Evolutionary conservation across 1,140 invertebrate species (phyloP).

Genomic region (Zophobas atratus): DNA sequence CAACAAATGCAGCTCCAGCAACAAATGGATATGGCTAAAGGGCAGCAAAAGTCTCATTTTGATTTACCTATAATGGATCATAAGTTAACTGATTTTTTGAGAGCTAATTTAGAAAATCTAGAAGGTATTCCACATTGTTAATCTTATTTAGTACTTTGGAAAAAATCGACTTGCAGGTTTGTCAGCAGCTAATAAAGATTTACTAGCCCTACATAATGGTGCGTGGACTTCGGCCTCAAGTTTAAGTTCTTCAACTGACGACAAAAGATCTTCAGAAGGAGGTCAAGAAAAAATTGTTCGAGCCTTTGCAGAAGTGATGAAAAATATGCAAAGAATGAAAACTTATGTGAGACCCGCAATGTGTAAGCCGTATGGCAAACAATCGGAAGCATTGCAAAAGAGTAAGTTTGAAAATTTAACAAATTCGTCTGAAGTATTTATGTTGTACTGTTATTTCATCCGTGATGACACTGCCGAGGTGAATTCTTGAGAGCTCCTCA

Average conservation of each 20-base stretch:
- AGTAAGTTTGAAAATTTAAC: constrained; percentile 72
- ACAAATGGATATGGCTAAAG: constrained; percentile 62
- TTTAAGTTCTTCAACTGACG: constrained; percentile 60
- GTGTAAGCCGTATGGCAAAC: constrained; percentile 91
- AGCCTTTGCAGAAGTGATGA: constrained; percentile 86
- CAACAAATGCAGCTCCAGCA: constrained; percentile 67
- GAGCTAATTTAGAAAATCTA: constrained; percentile 80
- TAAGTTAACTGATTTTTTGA: constrained; percentile 74
- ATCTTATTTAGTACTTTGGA: constrained; percentile 9
- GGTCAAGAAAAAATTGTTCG: constrained; percentile 87
- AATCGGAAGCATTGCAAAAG: constrained; percentile 89
- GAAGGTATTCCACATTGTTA: constrained; percentile 68
- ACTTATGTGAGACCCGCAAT: constrained; percentile 87
- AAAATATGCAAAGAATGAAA: constrained; percentile 89
- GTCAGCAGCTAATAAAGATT: constrained; percentile 76
- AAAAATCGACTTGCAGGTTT: constrained; percentile 52
- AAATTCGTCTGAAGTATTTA: constrained; percentile 2
- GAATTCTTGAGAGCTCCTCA: constrained; percentile 63
- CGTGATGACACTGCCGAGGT: constrained; percentile 61
- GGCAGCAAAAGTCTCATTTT: constrained; percentile 67
- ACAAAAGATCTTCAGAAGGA: constrained; percentile 67
- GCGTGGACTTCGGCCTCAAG: constrained; percentile 70
- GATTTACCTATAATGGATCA: constrained; percentile 70
- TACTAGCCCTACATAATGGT: constrained; percentile 80
- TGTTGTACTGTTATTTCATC: no score